A percentile compares a stretch with the other conserved stretches of the same genome.
These are phyloP conservation scores for Mystacides longicornis DNA, from an alignment of 2,888 invertebrate genomes.

Conservation along the genomic window DNA sequence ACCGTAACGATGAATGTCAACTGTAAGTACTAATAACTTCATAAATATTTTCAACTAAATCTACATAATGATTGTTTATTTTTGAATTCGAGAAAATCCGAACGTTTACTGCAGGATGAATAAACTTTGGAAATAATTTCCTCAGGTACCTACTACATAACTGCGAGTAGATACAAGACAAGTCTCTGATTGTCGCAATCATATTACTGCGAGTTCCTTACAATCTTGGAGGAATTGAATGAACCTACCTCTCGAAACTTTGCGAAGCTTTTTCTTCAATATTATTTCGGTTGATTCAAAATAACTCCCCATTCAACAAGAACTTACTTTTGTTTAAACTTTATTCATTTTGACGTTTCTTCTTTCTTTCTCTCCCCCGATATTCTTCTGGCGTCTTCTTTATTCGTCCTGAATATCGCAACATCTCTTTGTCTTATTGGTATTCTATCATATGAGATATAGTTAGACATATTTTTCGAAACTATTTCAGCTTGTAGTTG, in stretches of 20 bases:
- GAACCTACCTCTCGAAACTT: conserved; percentile 15
- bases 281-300: conserved; percentile 13
- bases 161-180: too few species aligned
- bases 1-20: conserved; percentile 78
- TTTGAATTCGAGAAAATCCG: too few species aligned
- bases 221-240: conserved; percentile 14
- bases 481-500: too few species aligned
- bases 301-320: neutral
- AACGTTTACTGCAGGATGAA: too few species aligned
- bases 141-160: too few species aligned
- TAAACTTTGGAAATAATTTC: too few species aligned
- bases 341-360: neutral
- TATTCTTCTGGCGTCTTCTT: neutral
- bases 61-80: too few species aligned
- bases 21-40: conserved; percentile 58
- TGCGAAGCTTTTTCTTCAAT: conserved; percentile 8
- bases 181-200: conserved; percentile 15
- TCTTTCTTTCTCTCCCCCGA: neutral
- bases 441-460: too few species aligned
- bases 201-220: conserved; percentile 8
- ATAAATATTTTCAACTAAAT: too few species aligned
- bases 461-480: too few species aligned
- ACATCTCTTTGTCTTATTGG: too few species aligned
- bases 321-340: neutral
- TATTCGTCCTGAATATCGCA: too few species aligned